Percentiles rank a stretch among this genome's conserved stretches.
phyloP scores from a whole-genome alignment of 1,140 invertebrate genomes.

The Bacillus rossius region DNA sequence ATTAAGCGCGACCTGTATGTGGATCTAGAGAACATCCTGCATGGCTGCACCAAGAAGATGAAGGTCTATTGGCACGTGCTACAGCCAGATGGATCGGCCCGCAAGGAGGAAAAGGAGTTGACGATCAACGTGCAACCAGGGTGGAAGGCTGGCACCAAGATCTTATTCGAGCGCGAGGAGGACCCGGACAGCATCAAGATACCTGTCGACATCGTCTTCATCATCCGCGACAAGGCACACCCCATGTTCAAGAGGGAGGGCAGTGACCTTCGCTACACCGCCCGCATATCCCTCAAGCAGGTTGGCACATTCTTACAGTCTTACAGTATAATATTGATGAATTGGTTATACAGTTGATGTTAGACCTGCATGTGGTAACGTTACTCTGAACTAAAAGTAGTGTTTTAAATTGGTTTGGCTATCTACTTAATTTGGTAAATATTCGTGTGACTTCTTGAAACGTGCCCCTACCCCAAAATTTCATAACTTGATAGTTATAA shows the following conservation, averaged over 20 bases:
- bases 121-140: constrained; percentile 98
- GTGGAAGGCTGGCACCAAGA: constrained; percentile 99
- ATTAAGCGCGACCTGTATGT: constrained; percentile 97
- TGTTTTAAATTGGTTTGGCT: too few species aligned
- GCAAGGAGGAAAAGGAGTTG: constrained; percentile 96
- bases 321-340: too few species aligned
- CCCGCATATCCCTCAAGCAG: constrained; percentile 86
- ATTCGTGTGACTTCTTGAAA: too few species aligned
- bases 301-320: constrained; percentile 48
- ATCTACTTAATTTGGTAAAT: too few species aligned
- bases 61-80: constrained; percentile 93
- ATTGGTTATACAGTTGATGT: too few species aligned
- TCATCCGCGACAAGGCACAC: constrained; percentile 97
- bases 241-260: constrained; percentile 91
- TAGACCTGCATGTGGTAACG: too few species aligned
- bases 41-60: constrained; percentile 98
- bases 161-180: constrained; percentile 98
- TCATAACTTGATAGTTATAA: too few species aligned
- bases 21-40: constrained; percentile 83
- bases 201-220: constrained; percentile 98
- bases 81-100: constrained; percentile 75
- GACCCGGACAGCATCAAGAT: constrained; percentile 94
- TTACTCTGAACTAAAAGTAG: too few species aligned
- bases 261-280: constrained; percentile 88
- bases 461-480: too few species aligned